Percentiles rank a stretch among this genome's conserved stretches.
phyloP scores from a whole-genome alignment of 1,140 invertebrate species.

The Stenopsyche tienmushanensis region DNA sequence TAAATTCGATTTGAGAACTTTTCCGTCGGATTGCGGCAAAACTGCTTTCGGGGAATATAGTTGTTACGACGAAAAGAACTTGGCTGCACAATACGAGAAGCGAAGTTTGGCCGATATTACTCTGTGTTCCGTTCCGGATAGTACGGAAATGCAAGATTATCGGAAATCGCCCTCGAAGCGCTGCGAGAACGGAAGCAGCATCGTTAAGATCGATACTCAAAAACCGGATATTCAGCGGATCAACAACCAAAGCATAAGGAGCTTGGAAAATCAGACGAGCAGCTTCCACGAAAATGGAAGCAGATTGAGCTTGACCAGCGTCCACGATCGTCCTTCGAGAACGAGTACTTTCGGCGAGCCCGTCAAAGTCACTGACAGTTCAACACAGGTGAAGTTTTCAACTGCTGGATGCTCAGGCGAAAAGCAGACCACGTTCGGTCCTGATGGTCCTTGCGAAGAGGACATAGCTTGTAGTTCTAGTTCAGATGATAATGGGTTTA shows the following conservation, averaged over 20 bases:
- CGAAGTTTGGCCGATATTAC: slow-evolving; percentile 62
- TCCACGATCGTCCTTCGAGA: slow-evolving; percentile 52
- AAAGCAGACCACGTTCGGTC: slow-evolving; percentile 43
- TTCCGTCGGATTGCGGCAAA: slow-evolving; percentile 53
- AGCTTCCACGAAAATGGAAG: slow-evolving; percentile 42
- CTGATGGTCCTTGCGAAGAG: slow-evolving; percentile 43
- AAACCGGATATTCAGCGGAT: slow-evolving; percentile 54
- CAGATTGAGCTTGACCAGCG: slow-evolving; percentile 50
- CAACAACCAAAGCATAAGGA: slow-evolving; percentile 48
- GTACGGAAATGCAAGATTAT: slow-evolving; percentile 66
- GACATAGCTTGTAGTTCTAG: slow-evolving; percentile 52
- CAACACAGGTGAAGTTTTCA: slow-evolving; percentile 55
- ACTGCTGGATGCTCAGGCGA: slow-evolving; percentile 40
- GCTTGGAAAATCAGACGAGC: slow-evolving; percentile 40
- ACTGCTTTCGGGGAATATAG: slow-evolving; percentile 63
- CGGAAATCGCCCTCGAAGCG: slow-evolving; percentile 61
- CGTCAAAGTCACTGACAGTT: slow-evolving; percentile 52
- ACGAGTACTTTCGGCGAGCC: slow-evolving; percentile 52
- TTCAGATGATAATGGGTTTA: slow-evolving; percentile 48
- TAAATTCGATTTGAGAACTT: slow-evolving; percentile 56
- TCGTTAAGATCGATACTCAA: slow-evolving; percentile 56
- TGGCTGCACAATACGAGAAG: slow-evolving; percentile 49
- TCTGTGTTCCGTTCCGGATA: slow-evolving; percentile 58
- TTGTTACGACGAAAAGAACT: slow-evolving; percentile 63
- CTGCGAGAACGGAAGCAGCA: slow-evolving; percentile 53